Conservation (phyloP, 1,140 invertebrate species). For the Bradynema listronoti region DNA sequence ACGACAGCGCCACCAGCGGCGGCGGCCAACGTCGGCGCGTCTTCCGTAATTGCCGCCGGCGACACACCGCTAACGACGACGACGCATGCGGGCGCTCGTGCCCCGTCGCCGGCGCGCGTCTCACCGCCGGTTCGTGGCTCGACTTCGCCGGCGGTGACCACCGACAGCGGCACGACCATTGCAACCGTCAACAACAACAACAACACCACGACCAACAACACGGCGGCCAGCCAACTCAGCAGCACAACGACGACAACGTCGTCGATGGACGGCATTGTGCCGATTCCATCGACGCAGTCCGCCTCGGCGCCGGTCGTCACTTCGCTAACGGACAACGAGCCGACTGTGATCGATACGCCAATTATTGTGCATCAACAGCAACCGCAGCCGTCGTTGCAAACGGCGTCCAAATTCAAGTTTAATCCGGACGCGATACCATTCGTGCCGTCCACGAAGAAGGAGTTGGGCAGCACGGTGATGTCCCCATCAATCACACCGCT, state of each 20-base stretch:
- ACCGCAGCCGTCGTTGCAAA: neutral
- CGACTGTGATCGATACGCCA: neutral
- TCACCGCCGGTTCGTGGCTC: too few species aligned
- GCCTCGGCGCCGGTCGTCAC: neutral
- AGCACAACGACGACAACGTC: neutral
- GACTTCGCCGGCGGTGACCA: too few species aligned
- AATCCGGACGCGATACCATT: slow-evolving; percentile 22
- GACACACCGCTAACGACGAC: too few species aligned
- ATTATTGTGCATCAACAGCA: neutral
- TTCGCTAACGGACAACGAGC: neutral
- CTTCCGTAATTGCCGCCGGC: too few species aligned
- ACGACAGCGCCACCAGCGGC: too few species aligned
- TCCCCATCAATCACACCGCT: neutral
- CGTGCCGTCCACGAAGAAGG: slow-evolving; percentile 2
- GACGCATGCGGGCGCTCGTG: too few species aligned
- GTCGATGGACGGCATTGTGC: neutral
- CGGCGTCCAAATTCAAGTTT: slow-evolving; percentile 7
- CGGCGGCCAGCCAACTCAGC: slow-evolving; percentile 5
- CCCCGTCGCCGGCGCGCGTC: too few species aligned
- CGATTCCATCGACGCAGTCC: neutral
- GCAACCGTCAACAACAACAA: too few species aligned
- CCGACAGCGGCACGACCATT: too few species aligned
- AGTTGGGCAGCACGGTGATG: neutral
- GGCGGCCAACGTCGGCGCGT: too few species aligned
- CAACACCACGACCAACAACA: too few species aligned